Conservation (phyloP, 2,888 invertebrate species). For the Rhagonycha fulva region DNA sequence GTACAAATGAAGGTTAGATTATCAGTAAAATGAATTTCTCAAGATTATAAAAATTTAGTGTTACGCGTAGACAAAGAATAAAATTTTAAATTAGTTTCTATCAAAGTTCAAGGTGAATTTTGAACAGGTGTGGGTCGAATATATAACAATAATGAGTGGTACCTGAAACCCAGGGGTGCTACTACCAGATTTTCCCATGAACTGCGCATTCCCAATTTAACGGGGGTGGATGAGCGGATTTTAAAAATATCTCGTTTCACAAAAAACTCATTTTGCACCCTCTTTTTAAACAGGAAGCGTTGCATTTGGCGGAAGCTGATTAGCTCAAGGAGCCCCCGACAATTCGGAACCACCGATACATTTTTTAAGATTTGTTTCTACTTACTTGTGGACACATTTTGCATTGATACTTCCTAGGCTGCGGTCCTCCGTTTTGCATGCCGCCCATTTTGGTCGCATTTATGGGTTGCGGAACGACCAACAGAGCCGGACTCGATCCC, state of each 20-base stretch:
- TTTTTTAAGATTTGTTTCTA: conserved; percentile 30
- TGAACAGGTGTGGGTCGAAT: conserved; percentile 38
- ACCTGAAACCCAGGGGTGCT: conserved; percentile 22
- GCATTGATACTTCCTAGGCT: conserved; percentile 86
- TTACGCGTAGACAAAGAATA: conserved; percentile 10
- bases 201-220: conserved; percentile 23
- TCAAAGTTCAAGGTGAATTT: conserved; percentile 38
- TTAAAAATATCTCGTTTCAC: conserved; percentile 51
- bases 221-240: conserved; percentile 32
- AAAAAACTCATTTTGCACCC: conserved; percentile 49
- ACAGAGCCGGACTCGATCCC: conserved; percentile 65
- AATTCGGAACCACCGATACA: conserved; percentile 13
- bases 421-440: conserved; percentile 52
- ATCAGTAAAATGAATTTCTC: neutral
- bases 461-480: conserved; percentile 89
- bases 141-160: conserved; percentile 30
- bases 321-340: conserved; percentile 6
- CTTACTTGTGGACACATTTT: conserved; percentile 97
- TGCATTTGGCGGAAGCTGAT: conserved; percentile 42
- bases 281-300: conserved; percentile 46
- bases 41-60: neutral
- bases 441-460: conserved; percentile 68
- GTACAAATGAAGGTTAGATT: neutral
- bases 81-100: conserved; percentile 26
- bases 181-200: conserved; percentile 35